phyloP scores from a whole-genome alignment of 2,113 vertebrate genomes.

The Chamaea fasciata region DNA sequence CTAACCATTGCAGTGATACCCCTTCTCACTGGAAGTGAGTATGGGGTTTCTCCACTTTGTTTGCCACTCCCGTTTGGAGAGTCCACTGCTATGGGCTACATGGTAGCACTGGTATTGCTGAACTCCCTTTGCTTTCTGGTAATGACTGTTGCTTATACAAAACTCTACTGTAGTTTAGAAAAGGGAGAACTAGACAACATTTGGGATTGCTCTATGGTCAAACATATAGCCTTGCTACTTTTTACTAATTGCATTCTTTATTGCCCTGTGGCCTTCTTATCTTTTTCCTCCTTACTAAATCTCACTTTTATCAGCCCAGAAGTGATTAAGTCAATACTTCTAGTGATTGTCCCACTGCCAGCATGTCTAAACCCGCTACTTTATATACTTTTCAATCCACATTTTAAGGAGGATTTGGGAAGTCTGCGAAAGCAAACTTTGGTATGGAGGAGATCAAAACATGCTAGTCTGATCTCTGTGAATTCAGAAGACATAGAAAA shows the following conservation, averaged over 20 bases:
- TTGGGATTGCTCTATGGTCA: conserved; percentile 85
- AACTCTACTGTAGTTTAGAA: conserved; percentile 83
- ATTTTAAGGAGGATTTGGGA: conserved; percentile 85
- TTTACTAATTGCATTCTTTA: conserved; percentile 91
- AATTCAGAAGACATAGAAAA: conserved; percentile 90
- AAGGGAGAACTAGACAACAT: conserved; percentile 77
- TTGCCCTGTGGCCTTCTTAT: conserved; percentile 89
- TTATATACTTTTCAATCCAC: conserved; percentile 91
- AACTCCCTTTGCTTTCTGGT: conserved; percentile 87
- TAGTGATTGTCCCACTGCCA: conserved; percentile 87
- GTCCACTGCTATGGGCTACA: conserved; percentile 76
- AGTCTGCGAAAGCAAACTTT: conserved; percentile 72
- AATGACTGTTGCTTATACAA: conserved; percentile 87
- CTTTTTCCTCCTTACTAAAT: conserved; percentile 86
- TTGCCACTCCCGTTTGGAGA: conserved; percentile 82
- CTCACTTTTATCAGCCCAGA: conserved; percentile 84
- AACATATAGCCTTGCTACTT: conserved; percentile 88
- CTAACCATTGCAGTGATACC: conserved; percentile 76
- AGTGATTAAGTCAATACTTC: conserved; percentile 83
- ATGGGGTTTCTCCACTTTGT: conserved; percentile 82
- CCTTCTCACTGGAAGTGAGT: conserved; percentile 74
- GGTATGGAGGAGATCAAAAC: conserved; percentile 66
- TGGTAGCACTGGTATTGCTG: conserved; percentile 85
- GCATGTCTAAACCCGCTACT: conserved; percentile 91
- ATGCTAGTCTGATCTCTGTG: conserved; percentile 71